Base-by-base conservation (phyloP, 2,113 vertebrate genomes). In the Ciconia stormi region DNA sequence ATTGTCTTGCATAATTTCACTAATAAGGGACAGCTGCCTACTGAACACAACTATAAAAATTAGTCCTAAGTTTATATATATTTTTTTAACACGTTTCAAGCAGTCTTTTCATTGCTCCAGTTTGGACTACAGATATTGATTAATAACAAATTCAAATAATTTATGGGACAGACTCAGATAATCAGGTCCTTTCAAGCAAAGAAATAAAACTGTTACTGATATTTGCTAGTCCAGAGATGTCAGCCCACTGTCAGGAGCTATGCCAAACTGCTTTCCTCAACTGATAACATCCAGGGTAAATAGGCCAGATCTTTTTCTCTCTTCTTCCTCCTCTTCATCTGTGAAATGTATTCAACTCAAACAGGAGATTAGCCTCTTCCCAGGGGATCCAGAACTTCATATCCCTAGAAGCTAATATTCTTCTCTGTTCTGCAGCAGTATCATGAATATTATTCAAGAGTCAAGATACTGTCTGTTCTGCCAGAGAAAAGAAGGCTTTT, bases 381-480 rank as follows among this genome's bases (percentile, higher is more conserved):
- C 89, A 95, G 80, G 62, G 73, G 83, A 94, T 87, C 61, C 83
- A 92, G 89, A 92, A 79, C 87, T 84, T 89, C 66, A 32, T 79
- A 92, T 94, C 83, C 83, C 69, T 89, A 56, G 89, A 69, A 96
- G 92, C 65, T 82, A 82, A 94, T 85, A 80, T 71, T 95, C 86
- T 80, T 66, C 56, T 65, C 65, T 91, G 83, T 69, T 95, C 91
- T 95, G 63, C 76, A 92, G 81, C 87, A 91, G 8, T 76, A 78
- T 81, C 95, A 72, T 91, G 90, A 94, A 72, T 91, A 82, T 93
- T 96, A 91, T 95, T 94, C 78, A 94, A 72, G 81, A 96, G 40
- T 90, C 72, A 94, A 82, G 95, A 95, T 95, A 93, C 96, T 96
- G 52, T 89, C 96, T 96, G 94, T 97, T 94, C 94, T 97, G 92